Percentiles rank a stretch among this genome's conserved stretches.
Evolutionary conservation across 2,888 invertebrate genomes (phyloP).

Genomic region (Meloe dianella): DNA sequence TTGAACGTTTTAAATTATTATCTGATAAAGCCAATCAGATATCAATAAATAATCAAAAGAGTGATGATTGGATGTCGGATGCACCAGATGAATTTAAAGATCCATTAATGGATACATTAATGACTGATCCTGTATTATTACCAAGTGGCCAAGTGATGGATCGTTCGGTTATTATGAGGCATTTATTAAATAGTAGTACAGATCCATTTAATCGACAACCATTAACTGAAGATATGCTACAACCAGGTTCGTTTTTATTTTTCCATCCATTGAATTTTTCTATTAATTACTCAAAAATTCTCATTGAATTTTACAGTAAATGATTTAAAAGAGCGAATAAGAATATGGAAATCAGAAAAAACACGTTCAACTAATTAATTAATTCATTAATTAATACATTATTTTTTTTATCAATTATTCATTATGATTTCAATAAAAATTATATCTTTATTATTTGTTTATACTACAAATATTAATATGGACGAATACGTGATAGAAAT

Average conservation of each 20-base stretch:
- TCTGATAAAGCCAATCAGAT: slow-evolving; percentile 81
- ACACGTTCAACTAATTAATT: slow-evolving; percentile 59
- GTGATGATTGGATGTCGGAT: slow-evolving; percentile 92
- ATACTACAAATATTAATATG: slow-evolving; percentile 5
- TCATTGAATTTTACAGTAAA: slow-evolving; percentile 66
- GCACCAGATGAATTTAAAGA: slow-evolving; percentile 97
- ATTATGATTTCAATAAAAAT: slow-evolving; percentile 20
- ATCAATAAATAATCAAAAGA: slow-evolving; percentile 80
- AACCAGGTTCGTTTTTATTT: slow-evolving; percentile 76
- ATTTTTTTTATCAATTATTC: background rate
- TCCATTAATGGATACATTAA: slow-evolving; percentile 96
- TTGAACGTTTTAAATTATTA: slow-evolving; percentile 82
- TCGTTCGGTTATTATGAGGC: slow-evolving; percentile 89
- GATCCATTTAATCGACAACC: slow-evolving; percentile 98
- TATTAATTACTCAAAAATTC: no score
- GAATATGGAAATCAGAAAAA: slow-evolving; percentile 86
- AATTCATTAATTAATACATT: slow-evolving; percentile 12
- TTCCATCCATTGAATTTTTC: no score
- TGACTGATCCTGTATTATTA: slow-evolving; percentile 93
- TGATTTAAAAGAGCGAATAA: slow-evolving; percentile 85
- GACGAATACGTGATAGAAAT: slow-evolving; percentile 15
- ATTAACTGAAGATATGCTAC: slow-evolving; percentile 91
- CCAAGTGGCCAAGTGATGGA: slow-evolving; percentile 94
- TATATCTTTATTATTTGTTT: slow-evolving; percentile 23
- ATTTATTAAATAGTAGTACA: slow-evolving; percentile 92